Evolutionary conservation across 1,140 invertebrate genomes (phyloP), one percentile per base, ranked within the genome.

Genomic region (Xylocopa sonorina): DNA sequence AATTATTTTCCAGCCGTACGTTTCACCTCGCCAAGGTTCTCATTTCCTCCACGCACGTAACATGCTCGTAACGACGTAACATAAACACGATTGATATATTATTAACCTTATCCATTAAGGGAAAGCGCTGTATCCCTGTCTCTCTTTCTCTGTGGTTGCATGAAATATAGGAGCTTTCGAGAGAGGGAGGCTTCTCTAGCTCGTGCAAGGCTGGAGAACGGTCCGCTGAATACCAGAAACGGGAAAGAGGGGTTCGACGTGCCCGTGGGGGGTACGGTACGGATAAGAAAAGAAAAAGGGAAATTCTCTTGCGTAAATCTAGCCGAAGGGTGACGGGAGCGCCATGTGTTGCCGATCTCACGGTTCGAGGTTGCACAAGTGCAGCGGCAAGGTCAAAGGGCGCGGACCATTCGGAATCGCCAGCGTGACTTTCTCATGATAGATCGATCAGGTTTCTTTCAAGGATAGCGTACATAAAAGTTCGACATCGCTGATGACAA

Each of bases 11-110:
- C n/a, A 50, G 12, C 64, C 12, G 21, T 46, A 29, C 64, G 12
- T 5, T 41, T 27, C 16, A n/a, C 7, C 34, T 34, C 16, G n/a
- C 27, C 34, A 43, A 74, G 41, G 27, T 29, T 27, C 27, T 21
- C 24, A 27, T n/a, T 68, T 51, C 57, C n/a, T 16, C 29, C 29
- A 64, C 62, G 79, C 75, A 73, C 73, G 66, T 63, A 68, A 76
- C 43, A 43, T 63, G 64, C 58, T 55, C 69, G 71, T 80, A 75
- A 57, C 69, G 76, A 71, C 60, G 67, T 63, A 80, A 80, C 77
- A 87, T 91, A 90, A 91, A 88, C 84, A 86, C 85, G 89, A 91
- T 92, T 91, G 89, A 92, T 92, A 89, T 90, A 90, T 92, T 91
- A 91, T 90, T 91, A 89, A 91, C 87, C 81, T n/a, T 84, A 78